A percentile compares a stretch with the other conserved stretches of the same genome.
Evolutionary conservation across 2,888 invertebrate genomes (phyloP).

Genomic region (Drymonia ruficornis): DNA sequence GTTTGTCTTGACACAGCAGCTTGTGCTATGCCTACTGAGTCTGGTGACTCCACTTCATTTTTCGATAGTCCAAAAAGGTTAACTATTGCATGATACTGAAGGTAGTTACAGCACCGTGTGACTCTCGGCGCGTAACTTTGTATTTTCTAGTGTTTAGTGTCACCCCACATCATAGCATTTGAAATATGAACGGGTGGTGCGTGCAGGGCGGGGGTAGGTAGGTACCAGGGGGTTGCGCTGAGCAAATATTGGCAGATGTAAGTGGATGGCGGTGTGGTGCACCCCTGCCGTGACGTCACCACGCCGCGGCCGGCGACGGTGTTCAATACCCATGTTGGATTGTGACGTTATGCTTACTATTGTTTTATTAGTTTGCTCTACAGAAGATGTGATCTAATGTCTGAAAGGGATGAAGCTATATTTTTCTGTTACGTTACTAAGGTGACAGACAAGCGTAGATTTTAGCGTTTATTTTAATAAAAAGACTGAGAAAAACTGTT

Average conservation of each 20-base stretch:
- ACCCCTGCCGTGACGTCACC: constrained; percentile 72
- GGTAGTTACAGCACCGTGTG: neutral
- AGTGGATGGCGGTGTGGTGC: constrained; percentile 85
- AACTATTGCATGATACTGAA: no score
- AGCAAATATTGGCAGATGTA: constrained; percentile 88
- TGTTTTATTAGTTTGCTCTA: neutral
- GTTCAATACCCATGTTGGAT: constrained; percentile 28
- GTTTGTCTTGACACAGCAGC: no score
- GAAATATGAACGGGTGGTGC: constrained; percentile 82
- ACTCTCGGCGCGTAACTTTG: constrained; percentile 49
- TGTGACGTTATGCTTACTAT: constrained; percentile 8
- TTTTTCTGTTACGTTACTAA: no score
- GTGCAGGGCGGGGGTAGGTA: constrained; percentile 44
- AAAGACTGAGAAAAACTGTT: no score
- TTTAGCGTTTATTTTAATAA: no score
- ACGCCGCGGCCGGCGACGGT: constrained; percentile 20
- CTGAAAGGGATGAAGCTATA: no score
- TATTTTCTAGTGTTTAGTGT: constrained; percentile 77
- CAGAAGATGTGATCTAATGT: neutral
- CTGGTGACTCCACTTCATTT: no score
- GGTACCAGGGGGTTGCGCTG: constrained; percentile 56
- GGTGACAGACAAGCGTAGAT: no score
- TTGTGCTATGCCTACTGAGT: no score
- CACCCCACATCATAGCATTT: constrained; percentile 75
- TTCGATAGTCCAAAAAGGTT: no score